Evolutionary conservation across 2,888 invertebrate species (phyloP).

Genomic region (Sarcophaga caerulescens): DNA sequence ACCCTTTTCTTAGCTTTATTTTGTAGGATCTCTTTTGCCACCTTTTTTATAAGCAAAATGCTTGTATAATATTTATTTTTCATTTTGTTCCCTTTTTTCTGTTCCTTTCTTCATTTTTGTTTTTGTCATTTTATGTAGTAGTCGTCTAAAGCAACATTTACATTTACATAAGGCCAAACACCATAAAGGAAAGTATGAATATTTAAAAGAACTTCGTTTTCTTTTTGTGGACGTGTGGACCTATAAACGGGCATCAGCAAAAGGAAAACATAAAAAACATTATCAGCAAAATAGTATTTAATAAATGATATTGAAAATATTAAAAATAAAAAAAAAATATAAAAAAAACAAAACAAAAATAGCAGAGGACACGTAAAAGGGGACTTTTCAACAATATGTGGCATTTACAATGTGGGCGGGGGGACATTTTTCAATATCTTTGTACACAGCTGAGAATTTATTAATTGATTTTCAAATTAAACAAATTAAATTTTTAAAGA

Average conservation of each 20-base stretch:
- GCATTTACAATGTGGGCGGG: background rate
- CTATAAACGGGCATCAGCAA: constrained; percentile 23
- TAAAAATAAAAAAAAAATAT: constrained; percentile 17
- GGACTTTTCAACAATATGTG: constrained; percentile 6
- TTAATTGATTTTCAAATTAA: constrained; percentile 9
- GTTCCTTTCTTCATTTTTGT: constrained; percentile 6
- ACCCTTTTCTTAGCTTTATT: background rate
- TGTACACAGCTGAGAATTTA: background rate
- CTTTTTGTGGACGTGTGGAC: background rate
- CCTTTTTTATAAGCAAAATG: constrained; percentile 55
- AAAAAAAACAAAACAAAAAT: constrained; percentile 9
- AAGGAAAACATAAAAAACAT: constrained; percentile 12
- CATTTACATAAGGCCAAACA: constrained; percentile 51
- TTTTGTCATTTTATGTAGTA: constrained; percentile 13
- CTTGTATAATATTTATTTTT: constrained; percentile 52
- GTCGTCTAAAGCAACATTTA: constrained; percentile 47
- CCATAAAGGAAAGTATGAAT: constrained; percentile 50
- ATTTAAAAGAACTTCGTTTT: constrained; percentile 41
- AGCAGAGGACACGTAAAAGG: background rate
- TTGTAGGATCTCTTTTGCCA: constrained; percentile 19
- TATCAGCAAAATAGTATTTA: constrained; percentile 45
- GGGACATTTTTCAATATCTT: background rate
- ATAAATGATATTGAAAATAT: constrained; percentile 61
- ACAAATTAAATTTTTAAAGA: background rate
- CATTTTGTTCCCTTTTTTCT: background rate